phyloP scores from a whole-genome alignment of 2,888 invertebrate genomes.

The Meteorus cinctellus region DNA sequence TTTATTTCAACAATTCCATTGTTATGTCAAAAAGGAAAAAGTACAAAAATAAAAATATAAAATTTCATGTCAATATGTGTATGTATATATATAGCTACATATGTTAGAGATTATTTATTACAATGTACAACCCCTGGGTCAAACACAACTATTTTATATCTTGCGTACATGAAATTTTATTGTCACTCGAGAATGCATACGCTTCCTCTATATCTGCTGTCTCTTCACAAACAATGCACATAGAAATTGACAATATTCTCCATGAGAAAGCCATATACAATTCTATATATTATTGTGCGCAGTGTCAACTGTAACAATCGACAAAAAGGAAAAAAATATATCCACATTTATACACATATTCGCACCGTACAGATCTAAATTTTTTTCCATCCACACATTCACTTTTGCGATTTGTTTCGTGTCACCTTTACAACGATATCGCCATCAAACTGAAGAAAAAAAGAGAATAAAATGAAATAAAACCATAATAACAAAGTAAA shows the following conservation, averaged over 20 bases:
- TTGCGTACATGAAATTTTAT: constrained; percentile 40
- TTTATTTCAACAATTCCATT: neutral
- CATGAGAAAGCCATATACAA: neutral
- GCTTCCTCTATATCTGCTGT: neutral
- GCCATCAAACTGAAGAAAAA: too few relatives aligned
- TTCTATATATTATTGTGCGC: neutral
- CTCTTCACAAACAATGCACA: neutral
- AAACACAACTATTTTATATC: constrained; percentile 8
- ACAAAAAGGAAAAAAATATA: neutral
- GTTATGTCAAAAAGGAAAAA: neutral
- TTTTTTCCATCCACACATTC: too few relatives aligned
- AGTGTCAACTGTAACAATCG: neutral
- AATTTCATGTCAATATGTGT: neutral
- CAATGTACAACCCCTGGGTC: neutral
- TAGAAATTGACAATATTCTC: neutral
- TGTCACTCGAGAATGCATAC: constrained; percentile 1
- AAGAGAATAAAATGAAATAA: too few relatives aligned
- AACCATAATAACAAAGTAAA: neutral
- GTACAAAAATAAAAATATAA: neutral
- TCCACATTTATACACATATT: neutral
- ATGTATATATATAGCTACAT: neutral
- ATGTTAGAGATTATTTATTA: constrained; percentile 5
- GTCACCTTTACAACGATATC: too few relatives aligned
- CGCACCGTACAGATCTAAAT: too few relatives aligned
- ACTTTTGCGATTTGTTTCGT: too few relatives aligned